Evolutionary conservation across 2,113 vertebrate genomes (phyloP).

Genomic region (Ia io): DNA sequence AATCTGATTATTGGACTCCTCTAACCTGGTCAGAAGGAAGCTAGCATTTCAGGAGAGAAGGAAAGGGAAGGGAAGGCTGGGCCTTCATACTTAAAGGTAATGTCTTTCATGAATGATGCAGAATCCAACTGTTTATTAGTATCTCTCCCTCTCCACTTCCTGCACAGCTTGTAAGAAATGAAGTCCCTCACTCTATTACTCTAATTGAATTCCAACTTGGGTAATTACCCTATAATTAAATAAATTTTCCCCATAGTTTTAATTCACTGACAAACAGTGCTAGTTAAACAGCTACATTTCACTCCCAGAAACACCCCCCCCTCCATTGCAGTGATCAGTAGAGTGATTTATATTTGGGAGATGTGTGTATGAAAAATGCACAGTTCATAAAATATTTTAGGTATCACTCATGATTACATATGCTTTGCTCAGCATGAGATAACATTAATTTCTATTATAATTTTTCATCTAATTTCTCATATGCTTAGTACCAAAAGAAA

Average conservation of each 20-base stretch:
- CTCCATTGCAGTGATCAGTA: constrained; percentile 51
- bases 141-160: neutral
- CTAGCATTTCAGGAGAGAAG: neutral
- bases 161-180: constrained; percentile 67
- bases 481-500: constrained; percentile 62
- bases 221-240: constrained; percentile 74
- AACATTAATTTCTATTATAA: constrained; percentile 77
- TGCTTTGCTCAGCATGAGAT: constrained; percentile 74
- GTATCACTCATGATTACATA: constrained; percentile 77
- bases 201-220: constrained; percentile 75
- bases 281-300: constrained; percentile 57
- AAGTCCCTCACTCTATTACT: constrained; percentile 64
- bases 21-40: constrained; percentile 13
- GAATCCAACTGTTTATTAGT: constrained; percentile 49
- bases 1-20: neutral
- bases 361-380: constrained; percentile 62
- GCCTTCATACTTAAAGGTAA: constrained; percentile 35
- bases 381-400: constrained; percentile 77
- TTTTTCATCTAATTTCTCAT: constrained; percentile 75
- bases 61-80: neutral
- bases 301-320: constrained; percentile 46
- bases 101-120: constrained; percentile 69
- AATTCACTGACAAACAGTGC: constrained; percentile 66
- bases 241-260: constrained; percentile 73
- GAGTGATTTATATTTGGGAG: constrained; percentile 68